These are phyloP conservation scores for Acrocephalus kingi DNA, from an alignment of 2,113 vertebrate genomes.

Conservation along the genomic window DNA sequence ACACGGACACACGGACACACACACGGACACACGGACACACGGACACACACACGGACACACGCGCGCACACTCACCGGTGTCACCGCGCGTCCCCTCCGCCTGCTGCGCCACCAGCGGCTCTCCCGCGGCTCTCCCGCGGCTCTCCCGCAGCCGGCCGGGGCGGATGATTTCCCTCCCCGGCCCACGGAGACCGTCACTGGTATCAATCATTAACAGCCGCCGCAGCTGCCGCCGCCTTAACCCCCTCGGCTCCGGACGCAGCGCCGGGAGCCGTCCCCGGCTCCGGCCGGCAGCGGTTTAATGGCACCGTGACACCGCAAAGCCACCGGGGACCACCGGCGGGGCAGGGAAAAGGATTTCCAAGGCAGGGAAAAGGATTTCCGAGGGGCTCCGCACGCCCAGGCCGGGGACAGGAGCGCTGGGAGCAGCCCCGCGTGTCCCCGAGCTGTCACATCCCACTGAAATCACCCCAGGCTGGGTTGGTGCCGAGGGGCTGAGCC, in stretches of 20 bases:
- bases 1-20: neutral
- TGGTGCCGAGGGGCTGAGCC: neutral
- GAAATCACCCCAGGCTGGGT: rapidly evolving
- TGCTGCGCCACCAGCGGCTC: neutral
- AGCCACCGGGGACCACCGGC: rapidly evolving
- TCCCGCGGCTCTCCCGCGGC: neutral
- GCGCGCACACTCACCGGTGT: neutral
- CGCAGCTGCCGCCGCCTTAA: conserved; percentile 68
- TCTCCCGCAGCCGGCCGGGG: neutral
- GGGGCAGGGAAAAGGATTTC: neutral
- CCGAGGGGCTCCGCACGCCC: neutral
- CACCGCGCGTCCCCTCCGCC: neutral
- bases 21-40: neutral
- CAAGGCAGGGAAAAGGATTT: neutral
- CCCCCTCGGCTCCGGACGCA: conserved; percentile 54
- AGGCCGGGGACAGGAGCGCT: rapidly evolving
- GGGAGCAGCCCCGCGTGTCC: neutral
- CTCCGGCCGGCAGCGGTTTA: neutral
- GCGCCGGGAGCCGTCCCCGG: neutral
- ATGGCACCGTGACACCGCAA: neutral
- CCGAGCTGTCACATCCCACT: rapidly evolving
- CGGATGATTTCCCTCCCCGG: conserved; percentile 53
- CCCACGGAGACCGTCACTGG: conserved; percentile 45
- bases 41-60: neutral
- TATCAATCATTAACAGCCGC: conserved; percentile 80